Evolutionary conservation across 2,797 vertebrate species (phyloP).

Genomic region (Avahi laniger): DNA sequence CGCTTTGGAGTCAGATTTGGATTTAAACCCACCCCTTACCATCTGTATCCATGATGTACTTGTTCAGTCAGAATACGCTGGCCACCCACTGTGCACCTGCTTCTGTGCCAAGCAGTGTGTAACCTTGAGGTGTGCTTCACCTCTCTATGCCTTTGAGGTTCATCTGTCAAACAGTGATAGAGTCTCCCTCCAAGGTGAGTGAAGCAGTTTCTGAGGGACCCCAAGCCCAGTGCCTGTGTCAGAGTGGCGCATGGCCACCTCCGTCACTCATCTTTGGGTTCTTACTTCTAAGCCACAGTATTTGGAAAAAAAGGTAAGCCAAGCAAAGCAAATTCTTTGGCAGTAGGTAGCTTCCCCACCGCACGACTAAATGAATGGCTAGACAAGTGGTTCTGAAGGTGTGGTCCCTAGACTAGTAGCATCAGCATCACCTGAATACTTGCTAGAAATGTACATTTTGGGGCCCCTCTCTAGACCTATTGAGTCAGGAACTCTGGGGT

Average conservation of each 20-base stretch:
- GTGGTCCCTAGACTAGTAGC: not conserved
- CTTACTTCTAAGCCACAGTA: not conserved
- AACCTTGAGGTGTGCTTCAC: not conserved
- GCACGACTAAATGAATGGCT: not conserved
- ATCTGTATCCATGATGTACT: not conserved
- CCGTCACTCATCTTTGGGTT: not conserved
- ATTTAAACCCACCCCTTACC: not conserved
- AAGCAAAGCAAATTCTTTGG: not conserved
- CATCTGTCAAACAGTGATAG: not conserved
- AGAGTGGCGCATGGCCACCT: not conserved
- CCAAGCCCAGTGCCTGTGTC: not conserved
- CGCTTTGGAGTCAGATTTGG: not conserved
- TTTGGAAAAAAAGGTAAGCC: not conserved
- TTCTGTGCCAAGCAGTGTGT: not conserved
- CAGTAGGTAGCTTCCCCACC: too few relatives aligned
- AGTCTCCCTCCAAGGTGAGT: not conserved
- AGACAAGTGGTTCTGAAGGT: not conserved
- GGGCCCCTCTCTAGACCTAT: not conserved
- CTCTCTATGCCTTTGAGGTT: not conserved
- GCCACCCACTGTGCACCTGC: not conserved
- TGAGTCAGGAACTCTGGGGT: not conserved
- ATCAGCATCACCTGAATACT: not conserved
- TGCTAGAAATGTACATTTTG: not conserved
- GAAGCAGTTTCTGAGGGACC: not conserved
- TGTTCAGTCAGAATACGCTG: not conserved